Base-by-base conservation (phyloP, 2,888 invertebrate genomes). In the Torymus tubicola region DNA sequence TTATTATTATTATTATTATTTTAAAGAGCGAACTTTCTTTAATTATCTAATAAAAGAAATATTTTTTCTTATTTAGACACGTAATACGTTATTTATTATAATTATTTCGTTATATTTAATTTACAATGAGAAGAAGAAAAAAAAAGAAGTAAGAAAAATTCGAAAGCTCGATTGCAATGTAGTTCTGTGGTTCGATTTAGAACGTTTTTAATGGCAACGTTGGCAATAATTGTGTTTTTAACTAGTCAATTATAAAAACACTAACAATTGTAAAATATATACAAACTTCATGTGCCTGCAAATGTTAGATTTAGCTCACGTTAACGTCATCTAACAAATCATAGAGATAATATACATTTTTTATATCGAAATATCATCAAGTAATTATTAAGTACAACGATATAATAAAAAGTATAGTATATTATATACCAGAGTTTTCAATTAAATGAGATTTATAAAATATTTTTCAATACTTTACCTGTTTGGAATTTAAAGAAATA, bases 171-270 rank as follows among this genome's bases (percentile, higher is more conserved):
- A 18, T 18, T 18, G 16, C 11, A 58, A 18, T 42, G 16, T 65
- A 65, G 55, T 68, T 75, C 16, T 63, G 71, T 60, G 52, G 42
- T 61, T 78, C 42, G 65, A 63, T 70, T 13, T 50, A 70, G 18
- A 68, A 2, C 11, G 8, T 50, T 55, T 71, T 74, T 42, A 18
- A 63, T 31, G 63, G 16, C 31, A 60, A 24, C 18, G 81, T 76
- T 72, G 83, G 83, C 81, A 85, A 69, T 85, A 85, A 84, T 87
- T 86, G 87, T 86, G 88, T 88, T 88, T 89, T 84, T 86, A 86
- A 89, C 89, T 89, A 89, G 89, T 89, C 89, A 89, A 88, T 87
- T 85, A 81, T 83, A 84, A 83, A 80, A 83, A 81, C 82, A 84
- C 65, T 78, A 79, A 76, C 70, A 68, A 42, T 42, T 76, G 78